Base-by-base conservation (phyloP, 2,888 invertebrate genomes). In the Tinea semifulvella region DNA sequence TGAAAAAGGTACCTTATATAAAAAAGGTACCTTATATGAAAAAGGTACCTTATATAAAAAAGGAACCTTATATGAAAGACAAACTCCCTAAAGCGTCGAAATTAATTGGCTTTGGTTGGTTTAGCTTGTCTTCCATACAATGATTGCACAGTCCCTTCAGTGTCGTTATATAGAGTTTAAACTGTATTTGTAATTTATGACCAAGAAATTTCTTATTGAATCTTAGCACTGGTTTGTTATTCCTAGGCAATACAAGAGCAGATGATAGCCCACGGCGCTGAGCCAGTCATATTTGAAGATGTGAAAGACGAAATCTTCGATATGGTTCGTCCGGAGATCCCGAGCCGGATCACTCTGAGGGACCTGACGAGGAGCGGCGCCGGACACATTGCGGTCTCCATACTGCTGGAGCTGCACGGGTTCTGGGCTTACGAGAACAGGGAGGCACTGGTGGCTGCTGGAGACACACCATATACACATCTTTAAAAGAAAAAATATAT, bases 271-370 rank as follows among this genome's bases (percentile, higher is more conserved):
- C 92, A 94, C 65, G 92, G 91, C 19, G 92, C 93, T n/a, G 94
- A 95, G 52, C 89, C 91, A 0, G 93, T 96, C 0, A 88, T 88
- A 55, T 96, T 97, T 67, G 91, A 95, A 54, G 96, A 98, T 73
- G 92, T 98, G 0, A 96, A 96, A 67, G 96, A 98, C 80, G 97
- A 98, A 77, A 92, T 98, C 53, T 98, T 96, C 79, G 98, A 98
- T 76, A 98, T 98, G 97, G 94, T 97, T 1, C 90, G 94, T 50
- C 96, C 97, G 0, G 86, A 84, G 47, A 88, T 96, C 68, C 91
- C 94, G 0, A 82, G 87, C 7, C 86, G 87, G 63, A 96, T 98
- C 52, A 96, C 95, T 0, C 74, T 96, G 2, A 87, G 88, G 54
- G 97, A 98, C 79, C 83, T 98, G 44, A 83, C 94, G 40, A 81